These are phyloP conservation scores for Scaptomyza flava DNA, from an alignment of 2,888 invertebrate species.

Conservation along the genomic window DNA sequence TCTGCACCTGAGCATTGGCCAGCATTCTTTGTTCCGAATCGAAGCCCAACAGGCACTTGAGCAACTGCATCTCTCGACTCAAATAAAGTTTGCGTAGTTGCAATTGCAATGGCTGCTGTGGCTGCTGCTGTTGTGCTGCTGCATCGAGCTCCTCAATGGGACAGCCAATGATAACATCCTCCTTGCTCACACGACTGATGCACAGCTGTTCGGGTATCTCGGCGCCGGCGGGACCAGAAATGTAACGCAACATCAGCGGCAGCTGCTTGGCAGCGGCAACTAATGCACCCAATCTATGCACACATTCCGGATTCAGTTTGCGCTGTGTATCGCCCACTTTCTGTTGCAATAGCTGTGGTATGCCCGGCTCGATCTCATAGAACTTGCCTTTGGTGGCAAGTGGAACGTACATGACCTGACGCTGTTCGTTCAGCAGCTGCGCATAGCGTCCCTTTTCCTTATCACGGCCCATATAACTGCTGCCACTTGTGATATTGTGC, in stretches of 20 bases:
- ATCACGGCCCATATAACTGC: constrained; percentile 75
- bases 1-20: constrained; percentile 84
- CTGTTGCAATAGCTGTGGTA: constrained; percentile 83
- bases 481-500: constrained; percentile 40
- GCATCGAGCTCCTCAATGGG: constrained; percentile 85
- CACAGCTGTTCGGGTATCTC: constrained; percentile 83
- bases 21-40: constrained; percentile 84
- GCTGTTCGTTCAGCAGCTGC: constrained; percentile 90
- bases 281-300: constrained; percentile 82
- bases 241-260: constrained; percentile 82
- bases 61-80: constrained; percentile 82
- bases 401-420: constrained; percentile 90
- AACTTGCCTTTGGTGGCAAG: constrained; percentile 91
- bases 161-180: constrained; percentile 85
- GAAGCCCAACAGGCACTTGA: constrained; percentile 83
- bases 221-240: constrained; percentile 82
- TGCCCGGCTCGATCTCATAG: constrained; percentile 88
- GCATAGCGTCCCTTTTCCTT: constrained; percentile 87
- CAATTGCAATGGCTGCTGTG: constrained; percentile 73
- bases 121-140: constrained; percentile 59
- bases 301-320: constrained; percentile 83
- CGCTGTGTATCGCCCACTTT: constrained; percentile 79
- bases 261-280: constrained; percentile 78
- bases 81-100: constrained; percentile 85
- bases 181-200: constrained; percentile 81